Evolutionary conservation across 2,797 vertebrate genomes (phyloP).

Genomic region (Hyperoplus lanceolatus): DNA sequence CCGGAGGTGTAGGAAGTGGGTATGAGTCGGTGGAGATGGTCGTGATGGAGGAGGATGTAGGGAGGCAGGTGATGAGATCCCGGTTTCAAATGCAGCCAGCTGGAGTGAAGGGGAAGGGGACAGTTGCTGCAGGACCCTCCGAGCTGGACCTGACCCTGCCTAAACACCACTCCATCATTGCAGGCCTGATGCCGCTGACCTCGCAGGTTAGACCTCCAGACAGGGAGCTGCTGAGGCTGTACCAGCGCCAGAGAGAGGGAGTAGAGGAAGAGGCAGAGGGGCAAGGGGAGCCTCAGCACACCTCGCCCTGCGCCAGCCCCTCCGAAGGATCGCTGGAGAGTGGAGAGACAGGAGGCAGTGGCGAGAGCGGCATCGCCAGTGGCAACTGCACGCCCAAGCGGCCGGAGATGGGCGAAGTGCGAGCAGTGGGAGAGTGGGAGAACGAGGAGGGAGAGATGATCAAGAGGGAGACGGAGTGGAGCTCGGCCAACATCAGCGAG

Average conservation of each 20-base stretch:
- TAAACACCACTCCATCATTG: constrained; percentile 72
- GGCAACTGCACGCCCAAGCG: constrained; percentile 88
- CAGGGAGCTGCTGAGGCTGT: constrained; percentile 77
- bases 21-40: constrained; percentile 61
- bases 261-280: constrained; percentile 78
- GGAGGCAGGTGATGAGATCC: constrained; percentile 57
- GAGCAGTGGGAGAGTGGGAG: constrained; percentile 72
- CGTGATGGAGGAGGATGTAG: constrained; percentile 67
- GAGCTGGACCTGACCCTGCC: constrained; percentile 74
- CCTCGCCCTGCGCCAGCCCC: constrained; percentile 87
- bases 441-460: constrained; percentile 67
- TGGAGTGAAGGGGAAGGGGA: constrained; percentile 57
- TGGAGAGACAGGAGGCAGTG: constrained; percentile 86
- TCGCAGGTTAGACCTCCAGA: constrained; percentile 70
- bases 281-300: constrained; percentile 79
- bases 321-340: constrained; percentile 88
- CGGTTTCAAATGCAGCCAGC: constrained; percentile 67
- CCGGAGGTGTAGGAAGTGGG: constrained; percentile 39
- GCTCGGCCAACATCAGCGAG: constrained; percentile 65
- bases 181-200: constrained; percentile 77
- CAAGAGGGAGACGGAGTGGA: constrained; percentile 72
- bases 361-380: constrained; percentile 89
- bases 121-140: constrained; percentile 26
- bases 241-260: constrained; percentile 70
- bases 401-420: constrained; percentile 69